Evolutionary conservation across 2,797 vertebrate genomes (phyloP).

Genomic region (Xenentodon cancila): DNA sequence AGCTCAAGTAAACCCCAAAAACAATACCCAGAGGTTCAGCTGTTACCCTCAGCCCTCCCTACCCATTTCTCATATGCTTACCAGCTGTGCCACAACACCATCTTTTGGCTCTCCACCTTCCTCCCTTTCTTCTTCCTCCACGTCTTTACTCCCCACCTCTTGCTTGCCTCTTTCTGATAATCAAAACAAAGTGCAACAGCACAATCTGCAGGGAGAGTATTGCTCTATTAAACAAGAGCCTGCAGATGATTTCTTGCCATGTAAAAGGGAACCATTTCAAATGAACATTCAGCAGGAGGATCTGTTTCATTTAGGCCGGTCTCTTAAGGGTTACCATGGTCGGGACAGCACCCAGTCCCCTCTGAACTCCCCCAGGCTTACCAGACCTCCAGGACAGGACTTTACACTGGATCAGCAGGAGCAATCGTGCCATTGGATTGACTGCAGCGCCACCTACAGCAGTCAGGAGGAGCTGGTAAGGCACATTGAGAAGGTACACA

Average conservation of each 20-base stretch:
- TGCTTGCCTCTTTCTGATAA: conserved; percentile 44
- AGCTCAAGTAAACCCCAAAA: conserved; percentile 66
- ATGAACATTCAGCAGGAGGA: conserved; percentile 75
- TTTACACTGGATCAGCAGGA: conserved; percentile 52
- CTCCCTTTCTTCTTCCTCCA: conserved; percentile 76
- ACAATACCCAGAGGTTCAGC: conserved; percentile 46
- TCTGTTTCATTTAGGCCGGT: conserved; percentile 78
- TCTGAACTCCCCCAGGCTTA: conserved; percentile 50
- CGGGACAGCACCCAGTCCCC: conserved; percentile 62
- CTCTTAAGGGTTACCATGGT: conserved; percentile 55
- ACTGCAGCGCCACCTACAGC: conserved; percentile 89
- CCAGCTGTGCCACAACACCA: conserved; percentile 69
- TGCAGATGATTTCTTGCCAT: conserved; percentile 81
- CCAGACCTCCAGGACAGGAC: conserved; percentile 47
- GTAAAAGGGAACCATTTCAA: conserved; percentile 75
- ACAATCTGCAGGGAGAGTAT: conserved; percentile 71
- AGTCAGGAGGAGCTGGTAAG: conserved; percentile 96
- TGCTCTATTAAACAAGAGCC: conserved; percentile 90
- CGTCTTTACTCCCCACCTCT: conserved; percentile 55
- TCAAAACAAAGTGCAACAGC: conserved; percentile 64
- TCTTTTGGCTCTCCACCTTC: conserved; percentile 70
- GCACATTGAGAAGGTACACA: conserved; percentile 97
- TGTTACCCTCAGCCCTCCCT: conserved; percentile 59
- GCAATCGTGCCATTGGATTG: conserved; percentile 92
- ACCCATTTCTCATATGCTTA: conserved; percentile 56